Percentiles rank a stretch among this genome's conserved stretches.
Evolutionary conservation across 2,797 vertebrate genomes (phyloP).

Genomic region (Hemibagrus guttatus): DNA sequence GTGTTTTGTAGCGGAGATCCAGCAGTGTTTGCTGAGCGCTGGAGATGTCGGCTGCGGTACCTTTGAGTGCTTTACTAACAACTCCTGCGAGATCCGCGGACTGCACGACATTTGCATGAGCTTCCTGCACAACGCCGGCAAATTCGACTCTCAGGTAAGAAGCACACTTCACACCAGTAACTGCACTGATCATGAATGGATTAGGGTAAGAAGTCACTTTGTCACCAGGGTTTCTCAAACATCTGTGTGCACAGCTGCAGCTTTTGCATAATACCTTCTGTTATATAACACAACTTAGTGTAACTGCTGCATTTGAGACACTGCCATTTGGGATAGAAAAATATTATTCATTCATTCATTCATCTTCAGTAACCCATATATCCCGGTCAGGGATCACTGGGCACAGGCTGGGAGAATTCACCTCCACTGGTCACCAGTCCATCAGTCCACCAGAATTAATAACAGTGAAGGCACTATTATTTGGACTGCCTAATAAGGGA

Average conservation of each 20-base stretch:
- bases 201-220: background rate
- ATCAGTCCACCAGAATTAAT: background rate
- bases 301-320: background rate
- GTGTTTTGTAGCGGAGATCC: constrained; percentile 82
- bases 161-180: background rate
- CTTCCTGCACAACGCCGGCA: constrained; percentile 94
- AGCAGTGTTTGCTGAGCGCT: constrained; percentile 89
- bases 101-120: constrained; percentile 94
- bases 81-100: constrained; percentile 92
- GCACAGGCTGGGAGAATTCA: background rate
- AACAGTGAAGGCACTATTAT: background rate
- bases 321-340: background rate
- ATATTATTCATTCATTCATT: background rate
- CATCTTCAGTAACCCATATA: background rate
- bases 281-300: background rate
- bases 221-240: background rate
- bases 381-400: background rate
- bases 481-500: background rate
- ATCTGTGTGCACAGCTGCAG: background rate
- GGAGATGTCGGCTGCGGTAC: constrained; percentile 93
- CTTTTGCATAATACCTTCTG: background rate
- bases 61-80: constrained; percentile 96
- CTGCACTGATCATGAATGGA: background rate
- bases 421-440: background rate
- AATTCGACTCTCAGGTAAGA: constrained; percentile 92